A percentile compares a stretch with the other conserved stretches of the same genome.
phyloP scores from a whole-genome alignment of 2,888 invertebrate genomes.

The Ichneumoninae sp. region DNA sequence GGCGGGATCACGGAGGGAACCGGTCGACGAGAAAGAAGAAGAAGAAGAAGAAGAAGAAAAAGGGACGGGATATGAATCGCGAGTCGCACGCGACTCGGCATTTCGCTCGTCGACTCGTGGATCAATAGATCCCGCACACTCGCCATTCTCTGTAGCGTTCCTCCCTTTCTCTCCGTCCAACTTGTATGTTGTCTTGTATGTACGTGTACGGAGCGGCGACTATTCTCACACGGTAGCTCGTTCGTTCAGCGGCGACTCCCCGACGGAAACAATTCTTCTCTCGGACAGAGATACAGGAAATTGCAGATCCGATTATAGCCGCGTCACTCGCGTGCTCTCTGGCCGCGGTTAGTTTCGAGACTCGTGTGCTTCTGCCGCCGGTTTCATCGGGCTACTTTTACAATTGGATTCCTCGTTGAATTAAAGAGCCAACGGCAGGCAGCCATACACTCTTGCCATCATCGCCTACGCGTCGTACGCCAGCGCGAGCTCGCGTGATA shows the following conservation, averaged over 20 bases:
- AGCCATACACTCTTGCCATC: background rate
- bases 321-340: conserved; percentile 47
- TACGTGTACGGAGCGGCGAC: conserved; percentile 14
- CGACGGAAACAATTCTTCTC: conserved; percentile 63
- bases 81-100: conserved; percentile 46
- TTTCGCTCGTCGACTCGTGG: conserved; percentile 39
- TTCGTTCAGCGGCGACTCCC: conserved; percentile 19
- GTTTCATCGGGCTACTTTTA: conserved; percentile 21
- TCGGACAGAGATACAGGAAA: conserved; percentile 61
- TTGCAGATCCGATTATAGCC: conserved; percentile 64
- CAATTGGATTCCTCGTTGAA: conserved; percentile 41
- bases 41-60: conserved; percentile 13
- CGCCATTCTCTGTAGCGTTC: conserved; percentile 9
- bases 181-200: conserved; percentile 5
- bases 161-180: background rate
- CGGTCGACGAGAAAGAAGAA: conserved; percentile 5
- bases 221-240: conserved; percentile 18
- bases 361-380: conserved; percentile 7
- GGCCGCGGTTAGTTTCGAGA: conserved; percentile 9
- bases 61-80: conserved; percentile 33
- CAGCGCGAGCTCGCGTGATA: background rate
- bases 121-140: conserved; percentile 52
- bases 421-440: conserved; percentile 4
- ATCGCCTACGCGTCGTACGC: background rate
- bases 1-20: background rate